Evolutionary conservation across 2,797 vertebrate species (phyloP), one percentile per base, ranked within the genome.

Genomic region (Sebastes kiyomatsui): DNA sequence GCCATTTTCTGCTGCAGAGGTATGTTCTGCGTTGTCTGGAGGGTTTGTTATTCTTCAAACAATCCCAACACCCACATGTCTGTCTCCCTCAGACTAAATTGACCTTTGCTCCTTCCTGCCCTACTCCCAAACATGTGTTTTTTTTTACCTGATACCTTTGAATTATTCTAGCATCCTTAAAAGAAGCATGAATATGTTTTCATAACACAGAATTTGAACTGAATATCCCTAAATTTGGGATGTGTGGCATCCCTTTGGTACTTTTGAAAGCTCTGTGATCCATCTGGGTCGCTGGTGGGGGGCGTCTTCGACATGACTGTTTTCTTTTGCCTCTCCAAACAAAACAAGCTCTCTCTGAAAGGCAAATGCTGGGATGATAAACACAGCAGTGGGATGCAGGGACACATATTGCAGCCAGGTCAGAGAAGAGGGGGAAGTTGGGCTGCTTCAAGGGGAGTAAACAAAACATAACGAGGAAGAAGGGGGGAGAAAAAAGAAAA

Each of bases 271-370:
- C 81, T 60, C 75, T 80, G 72, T 42, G 75, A 88, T 87, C 91
- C 94, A 94, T 94, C 93, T 95, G 93, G 89, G 82, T 84, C 75
- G 80, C 80, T 61, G 71, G 88, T 67, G 70, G 93, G 23, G 61
- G 32, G 12, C 4, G 62, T 23, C 88, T 86, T 85, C 71, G 20
- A 84, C 90, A 72, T 83, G 56, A 54, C 72, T 93, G 91, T 93
- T 95, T 90, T 92, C 90, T 85, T 93, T 92, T 64, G 79, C 76
- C 87, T 91, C 87, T 94, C 94, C 92, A 95, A 95, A 92, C 89
- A 87, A 95, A 96, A 94, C 94, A 94, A 86, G 80, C 85, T 27
- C 72, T 87, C 86, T 89, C 89, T 82, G 82, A 88, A 79, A 82
- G 85, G 87, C 85, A 88, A 88, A 92, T 78, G 87, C 81, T 54